Percentiles rank a stretch among this genome's conserved stretches.
Evolutionary conservation across 2,113 vertebrate species (phyloP).

Genomic region (Chionodraco myersi): DNA sequence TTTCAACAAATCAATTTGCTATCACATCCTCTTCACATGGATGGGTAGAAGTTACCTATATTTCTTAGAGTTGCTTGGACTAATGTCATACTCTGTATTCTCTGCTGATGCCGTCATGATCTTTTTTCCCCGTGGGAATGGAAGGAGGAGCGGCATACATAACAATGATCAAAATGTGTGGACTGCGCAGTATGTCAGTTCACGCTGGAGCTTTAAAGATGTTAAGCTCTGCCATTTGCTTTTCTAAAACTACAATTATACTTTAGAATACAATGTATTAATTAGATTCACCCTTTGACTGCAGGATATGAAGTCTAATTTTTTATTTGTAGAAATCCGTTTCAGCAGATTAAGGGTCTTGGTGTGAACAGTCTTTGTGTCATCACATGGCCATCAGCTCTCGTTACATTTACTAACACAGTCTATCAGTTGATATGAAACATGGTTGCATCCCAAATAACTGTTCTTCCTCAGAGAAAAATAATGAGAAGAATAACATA

Average conservation of each 20-base stretch:
- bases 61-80: constrained; percentile 26
- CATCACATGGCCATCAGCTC: constrained; percentile 76
- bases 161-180: constrained; percentile 31
- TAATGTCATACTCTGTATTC: constrained; percentile 42
- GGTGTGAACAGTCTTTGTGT: constrained; percentile 46
- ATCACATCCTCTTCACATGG: neutral
- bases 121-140: constrained; percentile 43
- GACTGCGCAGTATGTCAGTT: neutral
- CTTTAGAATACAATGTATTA: neutral
- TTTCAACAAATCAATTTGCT: neutral
- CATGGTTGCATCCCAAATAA: no score
- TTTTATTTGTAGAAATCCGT: neutral
- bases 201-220: neutral
- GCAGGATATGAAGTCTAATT: neutral
- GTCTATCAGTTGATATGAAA: no score
- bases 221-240: neutral
- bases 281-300: neutral
- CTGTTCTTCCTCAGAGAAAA: no score
- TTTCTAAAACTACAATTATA: neutral
- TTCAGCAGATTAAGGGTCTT: neutral
- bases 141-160: constrained; percentile 6
- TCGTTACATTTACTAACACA: constrained; percentile 74
- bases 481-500: no score
- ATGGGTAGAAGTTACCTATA: neutral
- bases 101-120: constrained; percentile 39